phyloP scores from a whole-genome alignment of 2,797 vertebrate species.

The Liasis olivaceus region DNA sequence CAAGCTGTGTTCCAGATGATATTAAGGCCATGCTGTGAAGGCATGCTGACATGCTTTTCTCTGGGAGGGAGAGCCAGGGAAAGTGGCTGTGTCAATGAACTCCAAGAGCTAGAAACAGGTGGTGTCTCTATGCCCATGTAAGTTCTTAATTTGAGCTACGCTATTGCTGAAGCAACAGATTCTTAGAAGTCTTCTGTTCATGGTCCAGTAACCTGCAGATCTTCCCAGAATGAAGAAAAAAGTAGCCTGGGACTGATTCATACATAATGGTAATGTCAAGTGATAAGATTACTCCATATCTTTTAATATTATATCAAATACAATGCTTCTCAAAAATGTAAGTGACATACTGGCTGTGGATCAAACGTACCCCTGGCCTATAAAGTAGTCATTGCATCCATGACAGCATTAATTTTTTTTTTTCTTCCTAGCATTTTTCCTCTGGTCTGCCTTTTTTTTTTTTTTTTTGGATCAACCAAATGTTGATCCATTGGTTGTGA shows the following conservation, averaged over 20 bases:
- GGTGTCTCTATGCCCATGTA: accelerated
- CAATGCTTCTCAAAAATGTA: background rate
- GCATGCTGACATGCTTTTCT: background rate
- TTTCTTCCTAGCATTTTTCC: too few relatives aligned
- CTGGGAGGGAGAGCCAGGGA: background rate
- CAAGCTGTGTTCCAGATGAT: background rate
- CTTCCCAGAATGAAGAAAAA: background rate
- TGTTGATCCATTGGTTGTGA: too few relatives aligned
- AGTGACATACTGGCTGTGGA: background rate
- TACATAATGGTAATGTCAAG: background rate
- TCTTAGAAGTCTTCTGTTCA: background rate
- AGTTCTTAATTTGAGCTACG: background rate
- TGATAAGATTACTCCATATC: background rate
- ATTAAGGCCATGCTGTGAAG: background rate
- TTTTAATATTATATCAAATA: background rate
- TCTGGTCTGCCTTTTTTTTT: too few relatives aligned
- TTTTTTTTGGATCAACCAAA: too few relatives aligned
- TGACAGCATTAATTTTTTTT: background rate
- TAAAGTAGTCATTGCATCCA: background rate
- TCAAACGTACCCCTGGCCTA: background rate
- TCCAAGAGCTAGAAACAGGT: background rate
- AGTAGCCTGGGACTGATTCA: background rate
- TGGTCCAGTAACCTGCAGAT: too few relatives aligned
- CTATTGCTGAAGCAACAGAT: background rate
- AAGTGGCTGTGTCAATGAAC: background rate